A percentile compares a stretch with the other conserved stretches of the same genome.
Conservation (phyloP, 2,888 invertebrate genomes). For the Drosophila fulvimacula region DNA sequence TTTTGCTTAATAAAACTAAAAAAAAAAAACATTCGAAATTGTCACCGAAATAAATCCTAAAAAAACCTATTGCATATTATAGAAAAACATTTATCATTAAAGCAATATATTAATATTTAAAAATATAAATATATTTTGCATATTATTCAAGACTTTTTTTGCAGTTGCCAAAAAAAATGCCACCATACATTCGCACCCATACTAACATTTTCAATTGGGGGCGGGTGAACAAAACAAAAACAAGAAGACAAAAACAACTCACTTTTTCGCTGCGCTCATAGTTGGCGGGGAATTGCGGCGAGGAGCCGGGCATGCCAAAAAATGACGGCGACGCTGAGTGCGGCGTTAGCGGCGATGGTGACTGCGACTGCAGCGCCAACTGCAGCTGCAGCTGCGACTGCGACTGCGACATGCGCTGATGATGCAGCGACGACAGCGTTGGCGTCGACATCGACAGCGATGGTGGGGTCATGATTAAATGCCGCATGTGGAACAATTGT, state of each 20-base stretch:
- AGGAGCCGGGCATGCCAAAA: conserved; percentile 60
- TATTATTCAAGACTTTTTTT: not conserved
- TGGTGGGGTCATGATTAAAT: conserved; percentile 79
- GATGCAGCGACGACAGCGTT: conserved; percentile 70
- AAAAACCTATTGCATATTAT: not conserved
- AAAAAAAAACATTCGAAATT: not conserved
- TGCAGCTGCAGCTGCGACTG: conserved; percentile 24
- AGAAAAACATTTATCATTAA: not conserved
- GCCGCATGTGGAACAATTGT: conserved; percentile 60
- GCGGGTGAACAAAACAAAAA: not conserved
- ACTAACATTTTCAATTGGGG: conserved; percentile 4
- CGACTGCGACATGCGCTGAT: conserved; percentile 66
- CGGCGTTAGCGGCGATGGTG: conserved; percentile 59
- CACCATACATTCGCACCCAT: not conserved
- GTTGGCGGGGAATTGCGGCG: conserved; percentile 79
- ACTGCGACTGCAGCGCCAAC: conserved; percentile 39
- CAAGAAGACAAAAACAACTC: conserved; percentile 53
- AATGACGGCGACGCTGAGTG: conserved; percentile 62
- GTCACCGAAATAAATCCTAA: not conserved
- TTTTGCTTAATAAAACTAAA: not conserved
- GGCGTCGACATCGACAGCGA: conserved; percentile 73
- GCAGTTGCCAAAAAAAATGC: not conserved
- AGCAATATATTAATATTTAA: not conserved
- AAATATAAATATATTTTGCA: not conserved
- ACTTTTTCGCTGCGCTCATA: conserved; percentile 83